Evolutionary conservation across 2,888 invertebrate species (phyloP).

Genomic region (Odontothrips loti): DNA sequence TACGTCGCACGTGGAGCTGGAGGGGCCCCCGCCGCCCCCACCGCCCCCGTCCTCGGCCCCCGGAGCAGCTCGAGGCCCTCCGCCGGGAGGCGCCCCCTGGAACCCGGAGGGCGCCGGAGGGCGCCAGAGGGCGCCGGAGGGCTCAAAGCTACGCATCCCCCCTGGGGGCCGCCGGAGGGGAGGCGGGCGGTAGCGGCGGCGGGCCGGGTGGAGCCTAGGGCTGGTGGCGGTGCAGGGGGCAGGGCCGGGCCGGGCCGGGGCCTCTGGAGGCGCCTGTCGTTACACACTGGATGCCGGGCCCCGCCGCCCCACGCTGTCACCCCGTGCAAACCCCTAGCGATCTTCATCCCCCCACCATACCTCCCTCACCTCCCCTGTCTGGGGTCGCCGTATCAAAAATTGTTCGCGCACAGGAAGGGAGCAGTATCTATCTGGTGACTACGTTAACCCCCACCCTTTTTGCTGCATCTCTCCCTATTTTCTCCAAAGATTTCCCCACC

Average conservation of each 20-base stretch:
- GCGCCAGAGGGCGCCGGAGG: too few relatives aligned
- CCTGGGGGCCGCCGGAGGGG: too few relatives aligned
- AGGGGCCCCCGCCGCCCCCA: not conserved
- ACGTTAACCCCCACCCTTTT: not conserved
- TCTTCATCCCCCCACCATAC: not conserved
- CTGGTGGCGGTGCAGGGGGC: too few relatives aligned
- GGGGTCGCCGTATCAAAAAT: slow-evolving; percentile 22
- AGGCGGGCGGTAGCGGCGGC: too few relatives aligned
- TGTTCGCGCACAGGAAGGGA: not conserved
- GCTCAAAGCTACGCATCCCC: too few relatives aligned
- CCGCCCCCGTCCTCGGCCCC: not conserved
- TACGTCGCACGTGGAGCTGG: not conserved
- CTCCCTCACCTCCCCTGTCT: not conserved
- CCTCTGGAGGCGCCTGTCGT: slow-evolving; percentile 13
- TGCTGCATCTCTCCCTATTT: too few relatives aligned
- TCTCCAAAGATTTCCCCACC: not conserved
- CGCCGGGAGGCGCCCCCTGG: too few relatives aligned
- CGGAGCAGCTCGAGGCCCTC: too few relatives aligned
- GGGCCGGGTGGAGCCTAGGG: too few relatives aligned
- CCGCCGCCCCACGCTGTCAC: not conserved
- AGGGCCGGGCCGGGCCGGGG: not conserved
- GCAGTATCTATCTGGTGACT: slow-evolving; percentile 10
- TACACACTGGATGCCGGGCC: not conserved
- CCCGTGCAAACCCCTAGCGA: not conserved
- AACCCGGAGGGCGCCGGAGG: too few relatives aligned